A percentile compares a stretch with the other conserved stretches of the same genome.
phyloP scores from a whole-genome alignment of 2,797 vertebrate genomes.

The Clangula hyemalis region DNA sequence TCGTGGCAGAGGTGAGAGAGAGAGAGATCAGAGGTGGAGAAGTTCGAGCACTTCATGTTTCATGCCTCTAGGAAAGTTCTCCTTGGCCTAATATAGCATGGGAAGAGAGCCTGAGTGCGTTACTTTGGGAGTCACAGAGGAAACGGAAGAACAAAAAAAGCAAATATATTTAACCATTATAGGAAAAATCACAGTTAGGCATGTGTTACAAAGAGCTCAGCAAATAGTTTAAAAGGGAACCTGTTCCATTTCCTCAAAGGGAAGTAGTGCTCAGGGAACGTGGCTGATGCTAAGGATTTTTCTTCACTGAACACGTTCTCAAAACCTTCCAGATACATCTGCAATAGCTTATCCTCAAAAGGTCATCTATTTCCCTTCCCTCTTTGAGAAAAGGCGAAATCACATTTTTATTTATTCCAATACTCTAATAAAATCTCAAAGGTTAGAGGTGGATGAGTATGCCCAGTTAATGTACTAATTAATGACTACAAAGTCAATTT shows the following conservation, averaged over 20 bases:
- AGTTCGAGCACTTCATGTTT: background rate
- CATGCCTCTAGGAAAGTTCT: background rate
- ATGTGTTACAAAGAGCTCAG: background rate
- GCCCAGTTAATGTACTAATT: slow-evolving; percentile 5
- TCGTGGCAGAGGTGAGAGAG: background rate
- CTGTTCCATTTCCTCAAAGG: background rate
- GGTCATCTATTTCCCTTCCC: background rate
- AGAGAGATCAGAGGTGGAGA: background rate
- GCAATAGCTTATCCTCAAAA: background rate
- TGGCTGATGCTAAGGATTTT: background rate
- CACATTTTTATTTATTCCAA: slow-evolving; percentile 1
- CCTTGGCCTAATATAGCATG: background rate
- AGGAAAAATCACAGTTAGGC: background rate
- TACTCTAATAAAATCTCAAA: background rate
- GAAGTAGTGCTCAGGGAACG: background rate
- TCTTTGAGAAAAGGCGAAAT: background rate
- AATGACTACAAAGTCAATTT: slow-evolving; percentile 17
- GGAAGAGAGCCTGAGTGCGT: background rate
- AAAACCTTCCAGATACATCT: background rate
- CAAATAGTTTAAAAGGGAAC: background rate
- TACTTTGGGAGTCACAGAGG: background rate
- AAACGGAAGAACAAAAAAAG: background rate
- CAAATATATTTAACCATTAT: background rate
- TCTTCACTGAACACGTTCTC: background rate
- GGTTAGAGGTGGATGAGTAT: background rate